A percentile compares a stretch with the other conserved stretches of the same genome.
phyloP scores from a whole-genome alignment of 2,113 vertebrate species.

The Saguinus imperator region DNA sequence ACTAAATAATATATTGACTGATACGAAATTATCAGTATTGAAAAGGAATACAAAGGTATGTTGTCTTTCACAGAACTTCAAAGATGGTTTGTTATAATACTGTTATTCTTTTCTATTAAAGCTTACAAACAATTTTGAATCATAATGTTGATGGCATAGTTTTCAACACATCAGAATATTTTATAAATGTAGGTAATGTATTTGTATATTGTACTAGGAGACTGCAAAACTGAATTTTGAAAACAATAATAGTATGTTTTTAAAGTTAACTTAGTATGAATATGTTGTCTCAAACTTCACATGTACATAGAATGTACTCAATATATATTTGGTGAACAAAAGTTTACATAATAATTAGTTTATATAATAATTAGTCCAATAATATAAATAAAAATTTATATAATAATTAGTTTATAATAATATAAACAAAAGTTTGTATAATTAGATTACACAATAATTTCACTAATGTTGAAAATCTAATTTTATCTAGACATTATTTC shows the following conservation, averaged over 20 bases:
- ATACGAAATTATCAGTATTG: not conserved
- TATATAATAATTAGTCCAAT: too few species aligned
- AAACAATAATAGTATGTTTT: not conserved
- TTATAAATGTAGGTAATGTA: not conserved
- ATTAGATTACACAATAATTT: too few species aligned
- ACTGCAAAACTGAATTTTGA: not conserved
- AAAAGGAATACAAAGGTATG: not conserved
- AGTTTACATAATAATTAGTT: not conserved
- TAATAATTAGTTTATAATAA: too few species aligned
- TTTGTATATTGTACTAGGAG: not conserved
- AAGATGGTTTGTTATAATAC: not conserved
- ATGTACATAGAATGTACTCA: not conserved
- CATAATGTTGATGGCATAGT: not conserved
- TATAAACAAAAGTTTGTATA: too few species aligned
- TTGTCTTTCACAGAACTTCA: not conserved
- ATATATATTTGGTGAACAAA: not conserved
- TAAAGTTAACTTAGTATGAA: not conserved
- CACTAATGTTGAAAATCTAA: not conserved
- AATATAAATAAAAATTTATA: too few species aligned
- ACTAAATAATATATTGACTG: not conserved
- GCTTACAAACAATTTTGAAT: not conserved
- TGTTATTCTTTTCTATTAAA: not conserved
- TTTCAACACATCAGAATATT: not conserved
- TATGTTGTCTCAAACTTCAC: not conserved
- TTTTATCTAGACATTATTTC: not conserved